Base-by-base conservation (phyloP, 2,113 vertebrate genomes). In the Cisticola juncidis region DNA sequence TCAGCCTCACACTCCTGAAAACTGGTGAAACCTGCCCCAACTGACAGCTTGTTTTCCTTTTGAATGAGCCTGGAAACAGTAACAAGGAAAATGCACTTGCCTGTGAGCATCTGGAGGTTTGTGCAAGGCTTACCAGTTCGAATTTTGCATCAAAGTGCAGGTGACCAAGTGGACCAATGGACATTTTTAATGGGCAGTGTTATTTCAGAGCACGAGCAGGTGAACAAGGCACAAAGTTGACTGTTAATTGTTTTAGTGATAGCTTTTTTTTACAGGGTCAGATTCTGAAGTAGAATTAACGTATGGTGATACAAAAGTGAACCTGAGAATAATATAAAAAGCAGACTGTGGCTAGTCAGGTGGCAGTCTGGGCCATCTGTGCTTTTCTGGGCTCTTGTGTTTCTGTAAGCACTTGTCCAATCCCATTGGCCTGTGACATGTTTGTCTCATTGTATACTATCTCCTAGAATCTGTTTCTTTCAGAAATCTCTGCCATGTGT, bases 21-120 rank as follows among this genome's bases (percentile, higher is more conserved):
- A 35, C 35, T 5, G 33, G 7, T 4, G n/a, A 29, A 19, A 20
- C 5, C 8, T 6, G 40, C 11, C 33, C 15, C 6, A 2, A 1
- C 1, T 21, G 16, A 17, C n/a, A 11, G 22, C 17, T 9, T 29
- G 11, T 24, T 48, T 33, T 36, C 22, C 14, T 24, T 40, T 40
- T 7, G 2, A 53, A 47, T 2, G 7, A 3, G 10, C 12, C 10
- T 71, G 22, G 40, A 33, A 86, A 13, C 21, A 26, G 20, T 12
- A 21, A 12, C 9, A 29, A 35, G 45, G 45, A n/a, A 84, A 74
- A 42, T 3, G 14, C 5, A 7, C 45, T 40, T 62, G 14, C 11
- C 14, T 17, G 0, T 24, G 18, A 47, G 35, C 22, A 4, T 29
- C n/a, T n/a, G 31, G 8, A 7, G 12, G 12, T 40, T 44, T 71